Percentiles rank a stretch among this genome's conserved stretches.
These are phyloP conservation scores for Sarcophaga bullata DNA, from an alignment of 1,140 invertebrate genomes.

Conservation along the genomic window DNA sequence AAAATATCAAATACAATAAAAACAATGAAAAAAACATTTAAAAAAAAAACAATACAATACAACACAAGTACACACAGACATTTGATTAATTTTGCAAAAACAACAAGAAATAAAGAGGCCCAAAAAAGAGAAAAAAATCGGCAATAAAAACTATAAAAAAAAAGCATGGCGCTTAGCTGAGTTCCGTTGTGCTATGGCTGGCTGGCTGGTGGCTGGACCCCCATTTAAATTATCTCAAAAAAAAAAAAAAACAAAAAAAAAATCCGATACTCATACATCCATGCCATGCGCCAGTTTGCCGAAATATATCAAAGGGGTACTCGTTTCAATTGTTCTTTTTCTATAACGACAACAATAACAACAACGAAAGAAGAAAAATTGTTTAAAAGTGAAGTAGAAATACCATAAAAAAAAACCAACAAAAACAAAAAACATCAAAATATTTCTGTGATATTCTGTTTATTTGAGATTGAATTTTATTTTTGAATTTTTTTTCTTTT, in stretches of 20 bases:
- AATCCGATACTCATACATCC: neutral
- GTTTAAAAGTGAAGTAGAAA: neutral
- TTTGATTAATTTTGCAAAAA: slow-evolving; percentile 41
- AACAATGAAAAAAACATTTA: neutral
- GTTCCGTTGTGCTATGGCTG: neutral
- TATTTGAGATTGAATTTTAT: neutral
- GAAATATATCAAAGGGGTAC: slow-evolving; percentile 37
- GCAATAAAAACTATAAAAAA: too few species aligned
- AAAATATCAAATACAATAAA: slow-evolving; percentile 30
- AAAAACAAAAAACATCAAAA: slow-evolving; percentile 20
- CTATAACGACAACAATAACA: neutral
- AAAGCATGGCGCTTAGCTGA: too few species aligned
- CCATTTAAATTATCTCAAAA: slow-evolving; percentile 31
- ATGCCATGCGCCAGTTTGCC: slow-evolving; percentile 12
- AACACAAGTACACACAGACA: slow-evolving; percentile 14
- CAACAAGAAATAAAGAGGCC: neutral
- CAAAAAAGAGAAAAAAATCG: neutral
- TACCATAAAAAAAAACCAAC: slow-evolving; percentile 1
- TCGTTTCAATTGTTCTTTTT: neutral
- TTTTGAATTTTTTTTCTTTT: too few species aligned
- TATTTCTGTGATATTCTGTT: slow-evolving; percentile 14
- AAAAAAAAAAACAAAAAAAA: neutral
- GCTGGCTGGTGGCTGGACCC: neutral
- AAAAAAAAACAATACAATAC: slow-evolving; percentile 1
- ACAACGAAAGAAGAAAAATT: neutral